Evolutionary conservation across 2,113 vertebrate genomes (phyloP).

Genomic region (Lophura nycthemera): DNA sequence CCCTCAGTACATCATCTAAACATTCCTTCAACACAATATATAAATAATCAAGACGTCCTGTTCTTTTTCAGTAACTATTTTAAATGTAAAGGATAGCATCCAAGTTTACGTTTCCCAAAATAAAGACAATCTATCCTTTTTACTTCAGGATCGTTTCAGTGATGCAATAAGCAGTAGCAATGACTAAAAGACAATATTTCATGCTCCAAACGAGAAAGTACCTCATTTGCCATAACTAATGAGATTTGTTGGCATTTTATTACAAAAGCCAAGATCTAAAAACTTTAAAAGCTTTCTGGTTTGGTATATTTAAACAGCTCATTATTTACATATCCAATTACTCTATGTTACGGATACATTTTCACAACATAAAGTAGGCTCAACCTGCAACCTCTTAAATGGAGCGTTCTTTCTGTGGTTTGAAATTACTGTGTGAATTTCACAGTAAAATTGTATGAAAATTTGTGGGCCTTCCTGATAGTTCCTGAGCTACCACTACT

Average conservation of each 20-base stretch:
- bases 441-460: not conserved
- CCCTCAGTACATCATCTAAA: too few relatives aligned
- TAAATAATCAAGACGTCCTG: not conserved
- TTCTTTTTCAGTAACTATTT: not conserved
- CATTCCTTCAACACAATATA: too few relatives aligned
- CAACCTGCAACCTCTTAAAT: not conserved
- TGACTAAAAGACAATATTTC: conserved; percentile 28
- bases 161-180: not conserved
- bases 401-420: not conserved
- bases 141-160: not conserved
- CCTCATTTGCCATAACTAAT: conserved; percentile 27
- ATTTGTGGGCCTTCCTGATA: not conserved
- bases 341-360: not conserved
- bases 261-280: not conserved
- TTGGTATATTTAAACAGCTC: conserved; percentile 2
- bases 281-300: conserved; percentile 9
- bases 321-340: not conserved
- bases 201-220: not conserved
- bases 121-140: not conserved
- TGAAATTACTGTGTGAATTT: not conserved
- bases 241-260: conserved; percentile 20
- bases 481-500: not conserved
- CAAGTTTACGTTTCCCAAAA: not conserved
- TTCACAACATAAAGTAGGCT: not conserved
- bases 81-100: not conserved